Evolutionary conservation across 2,113 vertebrate species (phyloP).

Genomic region (Caretta caretta): DNA sequence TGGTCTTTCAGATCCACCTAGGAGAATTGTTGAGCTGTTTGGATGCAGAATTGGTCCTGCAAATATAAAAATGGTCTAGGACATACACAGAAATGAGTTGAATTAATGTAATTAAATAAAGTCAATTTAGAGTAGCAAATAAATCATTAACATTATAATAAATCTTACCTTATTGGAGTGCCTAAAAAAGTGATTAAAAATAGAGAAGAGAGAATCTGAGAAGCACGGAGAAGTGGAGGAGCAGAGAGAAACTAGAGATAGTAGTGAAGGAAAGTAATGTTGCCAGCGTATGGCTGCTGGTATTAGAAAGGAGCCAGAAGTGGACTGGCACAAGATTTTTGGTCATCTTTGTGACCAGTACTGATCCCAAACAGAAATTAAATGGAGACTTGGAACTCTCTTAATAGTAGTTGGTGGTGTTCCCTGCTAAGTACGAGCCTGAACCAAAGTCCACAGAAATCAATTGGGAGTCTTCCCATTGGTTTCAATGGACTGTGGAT

Average conservation of each 20-base stretch:
- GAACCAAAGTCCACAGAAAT: conserved; percentile 40
- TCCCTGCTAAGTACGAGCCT: conserved; percentile 43
- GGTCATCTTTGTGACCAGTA: conserved; percentile 56
- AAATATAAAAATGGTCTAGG: conserved; percentile 59
- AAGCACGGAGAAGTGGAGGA: conserved; percentile 42
- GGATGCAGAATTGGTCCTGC: conserved; percentile 54
- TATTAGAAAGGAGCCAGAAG: not conserved
- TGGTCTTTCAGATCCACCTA: conserved; percentile 34
- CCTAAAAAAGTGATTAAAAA: conserved; percentile 65
- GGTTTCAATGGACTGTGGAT: not conserved
- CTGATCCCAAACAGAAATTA: conserved; percentile 36
- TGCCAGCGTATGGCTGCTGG: not conserved
- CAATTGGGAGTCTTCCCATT: not conserved
- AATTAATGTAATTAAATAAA: conserved; percentile 32
- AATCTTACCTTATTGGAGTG: conserved; percentile 46
- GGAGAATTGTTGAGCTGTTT: conserved; percentile 34
- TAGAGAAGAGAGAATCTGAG: conserved; percentile 51
- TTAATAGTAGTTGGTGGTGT: conserved; percentile 38
- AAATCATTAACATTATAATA: conserved; percentile 51
- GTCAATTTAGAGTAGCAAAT: conserved; percentile 64
- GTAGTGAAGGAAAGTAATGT: conserved; percentile 47
- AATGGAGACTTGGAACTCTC: conserved; percentile 21
- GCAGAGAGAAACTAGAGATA: conserved; percentile 45
- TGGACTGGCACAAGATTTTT: not conserved
- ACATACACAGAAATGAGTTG: conserved; percentile 63